Percentiles rank a stretch among this genome's conserved stretches.
Conservation (phyloP, 2,797 vertebrate genomes). For the Psittacula derbiana region DNA sequence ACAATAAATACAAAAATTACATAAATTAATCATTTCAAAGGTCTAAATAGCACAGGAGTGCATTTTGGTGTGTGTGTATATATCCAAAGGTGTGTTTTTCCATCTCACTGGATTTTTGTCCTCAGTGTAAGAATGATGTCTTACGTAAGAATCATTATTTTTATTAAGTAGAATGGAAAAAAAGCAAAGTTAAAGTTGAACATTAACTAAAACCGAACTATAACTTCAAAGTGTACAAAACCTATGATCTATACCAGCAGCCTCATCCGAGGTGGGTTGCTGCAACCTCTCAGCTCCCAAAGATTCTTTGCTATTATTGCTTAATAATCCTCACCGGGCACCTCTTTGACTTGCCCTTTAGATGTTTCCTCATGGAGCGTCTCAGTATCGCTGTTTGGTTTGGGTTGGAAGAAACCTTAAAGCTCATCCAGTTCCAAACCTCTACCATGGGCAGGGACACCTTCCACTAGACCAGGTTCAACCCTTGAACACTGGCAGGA, state of each 20-base stretch:
- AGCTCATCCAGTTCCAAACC: background rate
- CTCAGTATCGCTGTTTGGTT: background rate
- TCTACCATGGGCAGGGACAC: background rate
- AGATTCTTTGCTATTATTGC: background rate
- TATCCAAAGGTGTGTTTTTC: background rate
- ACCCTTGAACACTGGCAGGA: background rate
- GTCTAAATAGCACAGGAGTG: background rate
- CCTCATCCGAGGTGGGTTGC: fast-evolving
- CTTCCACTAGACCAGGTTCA: background rate
- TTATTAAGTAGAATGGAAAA: background rate
- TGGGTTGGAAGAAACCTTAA: background rate
- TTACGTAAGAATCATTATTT: background rate
- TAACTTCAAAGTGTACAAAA: background rate
- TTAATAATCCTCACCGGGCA: background rate
- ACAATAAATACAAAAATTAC: background rate
- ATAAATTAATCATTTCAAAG: background rate
- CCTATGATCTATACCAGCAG: background rate
- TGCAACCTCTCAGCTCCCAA: background rate
- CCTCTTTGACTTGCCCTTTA: background rate
- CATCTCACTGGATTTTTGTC: background rate
- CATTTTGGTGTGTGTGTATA: background rate
- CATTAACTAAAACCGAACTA: background rate
- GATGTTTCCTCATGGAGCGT: fast-evolving
- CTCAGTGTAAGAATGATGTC: background rate
- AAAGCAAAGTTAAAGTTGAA: background rate